Evolutionary conservation across 2,888 invertebrate genomes (phyloP).

Genomic region (Stramonita haemastoma): DNA sequence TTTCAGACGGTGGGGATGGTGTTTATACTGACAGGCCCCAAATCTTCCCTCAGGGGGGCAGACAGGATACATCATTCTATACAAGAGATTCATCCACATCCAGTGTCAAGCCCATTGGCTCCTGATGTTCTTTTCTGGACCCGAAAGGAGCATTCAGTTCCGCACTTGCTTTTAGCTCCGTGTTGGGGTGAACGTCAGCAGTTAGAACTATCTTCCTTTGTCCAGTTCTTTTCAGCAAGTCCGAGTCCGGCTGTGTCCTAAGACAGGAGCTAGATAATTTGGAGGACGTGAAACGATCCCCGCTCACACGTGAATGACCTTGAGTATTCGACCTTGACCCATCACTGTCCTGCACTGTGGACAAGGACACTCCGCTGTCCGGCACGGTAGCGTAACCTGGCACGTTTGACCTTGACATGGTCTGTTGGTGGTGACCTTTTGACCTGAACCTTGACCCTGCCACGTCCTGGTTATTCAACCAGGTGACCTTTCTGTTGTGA

Average conservation of each 20-base stretch:
- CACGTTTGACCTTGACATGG: not conserved
- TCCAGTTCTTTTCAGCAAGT: not conserved
- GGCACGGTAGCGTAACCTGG: not conserved
- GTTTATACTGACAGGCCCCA: no score
- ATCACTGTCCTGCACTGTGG: conserved; percentile 23
- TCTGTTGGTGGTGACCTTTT: conserved; percentile 1
- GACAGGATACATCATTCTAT: not conserved
- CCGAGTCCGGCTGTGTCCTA: not conserved
- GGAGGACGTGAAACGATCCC: not conserved
- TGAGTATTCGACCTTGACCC: conserved; percentile 28
- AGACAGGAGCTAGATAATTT: not conserved
- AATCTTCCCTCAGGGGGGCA: no score
- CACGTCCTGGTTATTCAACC: not conserved
- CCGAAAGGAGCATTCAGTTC: no score
- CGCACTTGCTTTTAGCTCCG: no score
- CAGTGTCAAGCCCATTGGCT: not conserved
- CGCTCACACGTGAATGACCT: not conserved
- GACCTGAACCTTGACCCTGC: no score
- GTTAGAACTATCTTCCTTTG: not conserved
- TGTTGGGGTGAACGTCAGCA: no score
- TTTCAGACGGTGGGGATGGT: no score
- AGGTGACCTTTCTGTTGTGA: not conserved
- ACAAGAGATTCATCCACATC: conserved; percentile 21
- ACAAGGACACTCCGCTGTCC: conserved; percentile 16
- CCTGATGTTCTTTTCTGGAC: not conserved